Percentiles rank a stretch among this genome's conserved stretches.
Evolutionary conservation across 2,888 invertebrate genomes (phyloP).

Genomic region (Pammene aurita): DNA sequence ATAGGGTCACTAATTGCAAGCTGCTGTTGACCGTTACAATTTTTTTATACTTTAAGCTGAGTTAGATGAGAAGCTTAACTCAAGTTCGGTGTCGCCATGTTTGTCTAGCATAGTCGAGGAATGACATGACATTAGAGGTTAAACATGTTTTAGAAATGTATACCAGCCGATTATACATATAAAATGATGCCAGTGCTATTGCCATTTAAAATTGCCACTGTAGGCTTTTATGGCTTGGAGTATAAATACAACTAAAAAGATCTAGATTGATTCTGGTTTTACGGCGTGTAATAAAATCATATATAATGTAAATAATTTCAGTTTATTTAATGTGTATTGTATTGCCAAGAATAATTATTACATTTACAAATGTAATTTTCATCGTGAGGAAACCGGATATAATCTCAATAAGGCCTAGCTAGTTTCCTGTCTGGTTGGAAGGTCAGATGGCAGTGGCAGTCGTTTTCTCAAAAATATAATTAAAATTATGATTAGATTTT

Average conservation of each 20-base stretch:
- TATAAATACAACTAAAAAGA: neutral
- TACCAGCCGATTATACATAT: too few species aligned
- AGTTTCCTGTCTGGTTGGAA: too few species aligned
- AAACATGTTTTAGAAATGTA: too few species aligned
- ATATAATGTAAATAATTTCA: neutral
- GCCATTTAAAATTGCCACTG: neutral
- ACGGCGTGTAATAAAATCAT: neutral
- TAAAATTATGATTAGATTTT: too few species aligned
- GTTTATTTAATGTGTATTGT: neutral
- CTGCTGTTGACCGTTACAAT: constrained; percentile 3
- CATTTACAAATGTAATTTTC: neutral
- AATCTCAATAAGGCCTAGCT: too few species aligned
- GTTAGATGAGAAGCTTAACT: constrained; percentile 17
- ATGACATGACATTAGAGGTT: neutral
- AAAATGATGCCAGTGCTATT: too few species aligned
- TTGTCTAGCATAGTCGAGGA: constrained; percentile 15
- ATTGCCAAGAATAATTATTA: neutral
- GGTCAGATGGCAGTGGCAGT: too few species aligned
- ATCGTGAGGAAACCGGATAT: neutral
- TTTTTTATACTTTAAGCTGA: constrained; percentile 6
- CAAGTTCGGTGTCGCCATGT: constrained; percentile 21
- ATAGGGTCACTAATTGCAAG: constrained; percentile 22
- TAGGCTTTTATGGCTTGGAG: neutral
- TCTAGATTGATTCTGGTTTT: neutral
- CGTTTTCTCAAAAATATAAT: too few species aligned